Evolutionary conservation across 2,797 vertebrate genomes (phyloP), one percentile per base, ranked within the genome.

Genomic region (Pogoniulus pusillus): DNA sequence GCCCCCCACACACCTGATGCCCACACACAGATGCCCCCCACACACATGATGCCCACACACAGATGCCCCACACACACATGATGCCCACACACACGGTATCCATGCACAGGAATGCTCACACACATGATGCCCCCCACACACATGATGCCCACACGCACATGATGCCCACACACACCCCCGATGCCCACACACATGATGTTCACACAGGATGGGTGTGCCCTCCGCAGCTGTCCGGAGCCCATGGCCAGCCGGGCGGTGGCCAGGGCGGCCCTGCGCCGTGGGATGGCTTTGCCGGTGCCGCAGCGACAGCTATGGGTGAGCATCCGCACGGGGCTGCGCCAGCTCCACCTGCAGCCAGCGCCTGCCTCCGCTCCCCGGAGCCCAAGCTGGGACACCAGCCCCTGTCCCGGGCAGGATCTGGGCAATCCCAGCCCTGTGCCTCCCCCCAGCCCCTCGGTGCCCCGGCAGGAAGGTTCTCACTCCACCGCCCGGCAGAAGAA

Each of bases 241-340:
- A 58, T 41, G 63, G 49, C 64, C 37, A 3, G 6, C 8, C 4
- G 1, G 3, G 37, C 1, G 1, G 37, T 19, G 64, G 3, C n/a
- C 62, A 14, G 26, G 14, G 43, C 6, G 19, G 27, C 7, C 5
- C 18, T 1, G 62, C n/a, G 12, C 85, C 39, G 29, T 1, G 37
- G 14, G 29, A 19, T 66, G 6, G 8, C 6, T 66, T 53, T 4
- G 55, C 71, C 19, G 77, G 55, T 72, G 12, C 70, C 87, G 75
- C 89, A 82, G 89, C 22, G 60, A 85, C 89, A 76, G 85, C 84
- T 90, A 6, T 16, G 18, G 84, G 78, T 65, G 58, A 74, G 43
- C 4, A 2, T 3, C 22, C 1, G 8, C 6, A 60, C 8, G 59
- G 69, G 34, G 30, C 26, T 13, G 77, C 4, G 4, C 26, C 68